Base-by-base conservation (phyloP, 2,113 vertebrate species). In the Electrona antarctica region DNA sequence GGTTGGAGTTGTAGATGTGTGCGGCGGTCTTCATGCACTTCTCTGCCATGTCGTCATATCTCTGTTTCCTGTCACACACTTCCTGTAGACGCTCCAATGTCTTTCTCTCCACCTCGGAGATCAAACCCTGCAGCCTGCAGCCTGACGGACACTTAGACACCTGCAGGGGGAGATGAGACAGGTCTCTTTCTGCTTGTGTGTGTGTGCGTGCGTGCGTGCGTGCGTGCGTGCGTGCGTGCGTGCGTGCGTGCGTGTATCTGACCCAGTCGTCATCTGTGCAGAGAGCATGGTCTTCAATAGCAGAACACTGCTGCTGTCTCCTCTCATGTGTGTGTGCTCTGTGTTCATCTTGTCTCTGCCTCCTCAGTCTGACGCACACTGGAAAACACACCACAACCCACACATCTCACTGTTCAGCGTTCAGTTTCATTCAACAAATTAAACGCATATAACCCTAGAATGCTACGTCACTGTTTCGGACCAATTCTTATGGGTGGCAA, bases 201-300 rank as follows among this genome's bases (percentile, higher is more conserved):
- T 47, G 45, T 66, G 7, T 64, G 62, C 15, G 47, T 64, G 47
- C 15, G 14, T 63, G 46, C 48, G 64, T 52, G 49, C 52, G 64
- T 65, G 63, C 51, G 63, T 70, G 47, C 60, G 28, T 60, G 21
- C 2, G 21, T 21, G 21, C 2, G 21, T 21, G 21, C 2, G 21
- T 21, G 21, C 21, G 21, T 21, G 21, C 21, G 58, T 64, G 60
- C 49, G 2, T 52, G 49, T 8, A 29, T 76, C 86, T 88, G 45
- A 93, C 92, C 91, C 80, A 88, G 67, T 91, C 89, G 1, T 89
- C 74, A 15, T 92, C 90, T 5, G 84, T 79, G 55, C 92, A 94
- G 78, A 92, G 64, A 0, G 81, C 45, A 1, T 9, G 4, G n/a
- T 57, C 41, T 2, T 66, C 13, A 11, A 48, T 51, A 0, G 0